Evolutionary conservation across 2,113 vertebrate species (phyloP), one percentile per base, ranked within the genome.

Genomic region (Oreocharis arfaki): DNA sequence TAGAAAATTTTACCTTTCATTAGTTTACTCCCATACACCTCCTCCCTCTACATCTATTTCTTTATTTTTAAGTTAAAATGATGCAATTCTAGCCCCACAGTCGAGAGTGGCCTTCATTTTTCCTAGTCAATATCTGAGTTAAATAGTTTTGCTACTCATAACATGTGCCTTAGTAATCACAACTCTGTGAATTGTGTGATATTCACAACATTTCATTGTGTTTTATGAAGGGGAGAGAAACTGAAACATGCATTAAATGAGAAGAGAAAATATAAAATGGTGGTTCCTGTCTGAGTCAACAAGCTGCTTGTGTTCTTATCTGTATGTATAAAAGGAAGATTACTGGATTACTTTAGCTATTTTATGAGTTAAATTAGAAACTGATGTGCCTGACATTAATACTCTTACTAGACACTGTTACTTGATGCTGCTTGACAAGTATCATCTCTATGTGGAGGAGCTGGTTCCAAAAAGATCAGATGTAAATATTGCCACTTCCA

Each of bases 351-450:
- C 37, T 87, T 73, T 71, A 78, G 19, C 22, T 81, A 24, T 64
- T 90, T 82, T 71, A 71, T 71, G 20, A 87, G 61, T 78, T 63
- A 95, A 91, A 93, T 87, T 87, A 87, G 65, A 87, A 95, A 78
- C 33, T 46, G 61, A 49, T 35, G 42, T 84, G 41, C 23, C 42
- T 91, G 87, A 84, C 73, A 69, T 39, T 84, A 95, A 87, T 84
- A 47, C 49, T 81, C 60, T 89, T 91, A 91, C 16, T 64, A 75
- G 61, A 76, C 41, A 68, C 57, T 87, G 76, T 22, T 69, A 50
- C 47, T 89, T 90, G 64, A 44, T 75, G 35, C 64, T 87, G 30
- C 56, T 52, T 91, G 79, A 74, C 47, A 81, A 90, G 28, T 61
- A 59, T 63, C 85, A 80, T 63, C 42, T 86, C 59, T 50, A 1